Percentiles rank a stretch among this genome's conserved stretches.
Evolutionary conservation across 53 echinoderm and acorn worm genomes (phyloP).

Genomic region (Pentamera pediparva): DNA sequence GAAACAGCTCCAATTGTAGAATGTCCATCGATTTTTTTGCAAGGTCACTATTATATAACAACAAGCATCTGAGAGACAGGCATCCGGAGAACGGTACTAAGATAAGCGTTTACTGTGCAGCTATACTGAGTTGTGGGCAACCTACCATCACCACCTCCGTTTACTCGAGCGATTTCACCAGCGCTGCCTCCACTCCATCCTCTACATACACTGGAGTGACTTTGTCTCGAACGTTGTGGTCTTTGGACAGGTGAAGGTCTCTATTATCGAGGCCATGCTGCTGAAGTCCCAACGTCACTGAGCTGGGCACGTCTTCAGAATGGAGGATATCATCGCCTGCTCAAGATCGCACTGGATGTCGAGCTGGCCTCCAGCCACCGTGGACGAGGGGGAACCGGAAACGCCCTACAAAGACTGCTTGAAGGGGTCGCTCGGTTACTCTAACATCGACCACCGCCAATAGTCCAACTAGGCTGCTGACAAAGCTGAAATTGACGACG

Average conservation of each 20-base stretch:
- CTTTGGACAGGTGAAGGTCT: not conserved
- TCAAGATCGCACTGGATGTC: not conserved
- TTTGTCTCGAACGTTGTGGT: conserved; percentile 24
- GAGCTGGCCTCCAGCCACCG: conserved; percentile 27
- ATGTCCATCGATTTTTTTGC: no score
- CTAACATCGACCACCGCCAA: no score
- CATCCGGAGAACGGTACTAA: conserved; percentile 21
- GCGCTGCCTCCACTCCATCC: conserved; percentile 39
- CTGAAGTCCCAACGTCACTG: conserved; percentile 9
- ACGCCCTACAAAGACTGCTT: conserved; percentile 25
- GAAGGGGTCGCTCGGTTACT: not conserved
- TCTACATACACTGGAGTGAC: conserved; percentile 30
- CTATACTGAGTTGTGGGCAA: conserved; percentile 38
- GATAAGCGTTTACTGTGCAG: conserved; percentile 39
- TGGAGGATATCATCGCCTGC: conserved; percentile 23
- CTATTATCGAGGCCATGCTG: conserved; percentile 22
- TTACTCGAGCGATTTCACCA: conserved; percentile 45
- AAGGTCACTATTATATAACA: no score
- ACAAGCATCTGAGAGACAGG: no score
- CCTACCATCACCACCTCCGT: conserved; percentile 21
- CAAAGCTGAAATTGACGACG: no score
- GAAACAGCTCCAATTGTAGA: no score
- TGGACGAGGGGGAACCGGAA: conserved; percentile 11
- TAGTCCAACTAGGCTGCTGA: no score
- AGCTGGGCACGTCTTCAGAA: no score